Evolutionary conservation across 92 coral and sea anemone genomes (phyloP).

Genomic region (Galaxea fascicularis): DNA sequence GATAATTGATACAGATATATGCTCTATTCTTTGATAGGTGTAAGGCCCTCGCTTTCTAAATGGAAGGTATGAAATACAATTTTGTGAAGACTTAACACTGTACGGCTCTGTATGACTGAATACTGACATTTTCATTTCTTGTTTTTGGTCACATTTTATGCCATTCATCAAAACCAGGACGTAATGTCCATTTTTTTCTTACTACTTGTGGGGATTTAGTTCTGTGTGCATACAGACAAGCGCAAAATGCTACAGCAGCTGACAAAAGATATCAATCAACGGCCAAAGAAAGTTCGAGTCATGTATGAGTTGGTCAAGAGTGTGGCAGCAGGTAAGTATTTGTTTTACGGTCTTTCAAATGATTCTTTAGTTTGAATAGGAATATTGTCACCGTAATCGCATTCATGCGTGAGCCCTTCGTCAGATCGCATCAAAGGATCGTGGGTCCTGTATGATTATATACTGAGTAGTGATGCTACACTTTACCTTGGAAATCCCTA

Average conservation of each 20-base stretch:
- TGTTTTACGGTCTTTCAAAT: not conserved
- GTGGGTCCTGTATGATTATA: too few species aligned
- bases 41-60: slow-evolving; percentile 79
- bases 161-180: not conserved
- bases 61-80: slow-evolving; percentile 72
- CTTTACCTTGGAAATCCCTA: too few species aligned
- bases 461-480: too few species aligned
- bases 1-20: not conserved
- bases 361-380: too few species aligned
- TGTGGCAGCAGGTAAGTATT: slow-evolving; percentile 82
- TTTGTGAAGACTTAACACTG: too few species aligned
- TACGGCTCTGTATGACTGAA: too few species aligned
- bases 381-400: too few species aligned
- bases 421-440: too few species aligned
- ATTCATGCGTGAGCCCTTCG: too few species aligned
- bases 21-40: slow-evolving; percentile 40
- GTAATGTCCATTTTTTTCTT: not conserved
- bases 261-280: slow-evolving; percentile 93
- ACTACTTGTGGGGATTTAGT: slow-evolving; percentile 50
- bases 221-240: slow-evolving; percentile 98
- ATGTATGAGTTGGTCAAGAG: slow-evolving; percentile 92
- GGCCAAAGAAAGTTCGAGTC: slow-evolving; percentile 93
- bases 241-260: slow-evolving; percentile 92
- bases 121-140: not conserved
- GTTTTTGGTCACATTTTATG: not conserved